Conservation (phyloP, 2,113 vertebrate genomes). For the Eudyptes chrysolophus region DNA sequence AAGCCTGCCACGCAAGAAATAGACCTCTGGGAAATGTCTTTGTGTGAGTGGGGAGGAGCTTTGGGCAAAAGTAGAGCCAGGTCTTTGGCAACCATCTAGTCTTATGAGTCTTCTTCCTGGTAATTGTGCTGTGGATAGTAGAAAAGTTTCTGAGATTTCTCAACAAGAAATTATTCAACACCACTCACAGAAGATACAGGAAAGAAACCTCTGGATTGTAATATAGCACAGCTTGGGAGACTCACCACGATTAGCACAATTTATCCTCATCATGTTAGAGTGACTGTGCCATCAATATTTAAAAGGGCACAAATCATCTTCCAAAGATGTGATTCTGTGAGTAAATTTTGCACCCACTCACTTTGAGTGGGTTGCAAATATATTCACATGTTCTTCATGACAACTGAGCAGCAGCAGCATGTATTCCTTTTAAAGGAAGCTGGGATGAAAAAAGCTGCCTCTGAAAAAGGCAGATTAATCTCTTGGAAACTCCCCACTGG, state of each 20-base stretch:
- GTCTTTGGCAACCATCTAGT: background rate
- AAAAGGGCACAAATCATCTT: conserved; percentile 28
- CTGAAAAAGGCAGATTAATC: conserved; percentile 58
- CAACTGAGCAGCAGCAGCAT: background rate
- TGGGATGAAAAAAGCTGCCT: background rate
- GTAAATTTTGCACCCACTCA: conserved; percentile 29
- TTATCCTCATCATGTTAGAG: background rate
- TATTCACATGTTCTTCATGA: background rate
- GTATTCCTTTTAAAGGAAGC: background rate
- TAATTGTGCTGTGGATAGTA: background rate
- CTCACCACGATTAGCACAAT: background rate
- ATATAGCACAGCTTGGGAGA: background rate
- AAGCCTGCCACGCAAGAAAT: accelerated
- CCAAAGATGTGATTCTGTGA: background rate
- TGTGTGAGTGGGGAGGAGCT: background rate
- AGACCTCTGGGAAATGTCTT: background rate
- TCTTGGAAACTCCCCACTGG: conserved; percentile 54
- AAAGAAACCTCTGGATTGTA: background rate
- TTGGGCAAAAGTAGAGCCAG: background rate
- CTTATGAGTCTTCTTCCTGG: background rate
- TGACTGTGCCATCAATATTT: background rate
- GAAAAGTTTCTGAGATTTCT: background rate
- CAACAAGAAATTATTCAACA: background rate
- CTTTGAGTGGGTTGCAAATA: background rate
- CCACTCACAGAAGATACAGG: background rate